Evolutionary conservation across 2,888 invertebrate genomes (phyloP).

Genomic region (Ophioninae sp.): DNA sequence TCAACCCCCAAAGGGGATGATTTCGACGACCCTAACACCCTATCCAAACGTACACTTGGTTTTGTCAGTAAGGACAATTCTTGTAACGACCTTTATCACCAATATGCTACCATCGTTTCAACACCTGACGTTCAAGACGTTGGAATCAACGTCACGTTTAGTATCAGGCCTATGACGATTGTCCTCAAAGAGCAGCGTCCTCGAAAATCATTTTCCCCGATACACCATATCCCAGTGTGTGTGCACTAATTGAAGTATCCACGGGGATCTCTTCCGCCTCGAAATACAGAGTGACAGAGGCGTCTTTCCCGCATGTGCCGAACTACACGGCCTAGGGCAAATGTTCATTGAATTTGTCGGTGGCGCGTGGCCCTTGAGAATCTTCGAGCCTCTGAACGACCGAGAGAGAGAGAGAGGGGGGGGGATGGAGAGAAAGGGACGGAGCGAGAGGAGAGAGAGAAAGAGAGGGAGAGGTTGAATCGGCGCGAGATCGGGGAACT

Average conservation of each 20-base stretch:
- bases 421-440: too few species aligned
- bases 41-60: background rate
- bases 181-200: background rate
- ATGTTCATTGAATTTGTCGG: slow-evolving; percentile 38
- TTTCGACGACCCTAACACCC: background rate
- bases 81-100: background rate
- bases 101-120: background rate
- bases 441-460: background rate
- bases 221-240: background rate
- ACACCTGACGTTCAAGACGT: background rate
- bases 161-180: background rate
- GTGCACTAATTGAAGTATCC: slow-evolving; percentile 27
- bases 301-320: background rate
- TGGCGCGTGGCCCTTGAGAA: slow-evolving; percentile 36
- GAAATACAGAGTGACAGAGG: background rate
- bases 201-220: background rate
- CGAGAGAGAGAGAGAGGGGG: background rate
- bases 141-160: background rate
- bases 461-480: slow-evolving; percentile 24
- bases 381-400: slow-evolving; percentile 19
- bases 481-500: slow-evolving; percentile 52
- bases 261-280: slow-evolving; percentile 12
- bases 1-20: background rate
- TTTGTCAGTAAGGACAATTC: background rate
- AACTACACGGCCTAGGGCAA: slow-evolving; percentile 14